These are phyloP conservation scores for Ovis canadensis DNA, from an alignment of 2,113 vertebrate genomes.

Conservation along the genomic window DNA sequence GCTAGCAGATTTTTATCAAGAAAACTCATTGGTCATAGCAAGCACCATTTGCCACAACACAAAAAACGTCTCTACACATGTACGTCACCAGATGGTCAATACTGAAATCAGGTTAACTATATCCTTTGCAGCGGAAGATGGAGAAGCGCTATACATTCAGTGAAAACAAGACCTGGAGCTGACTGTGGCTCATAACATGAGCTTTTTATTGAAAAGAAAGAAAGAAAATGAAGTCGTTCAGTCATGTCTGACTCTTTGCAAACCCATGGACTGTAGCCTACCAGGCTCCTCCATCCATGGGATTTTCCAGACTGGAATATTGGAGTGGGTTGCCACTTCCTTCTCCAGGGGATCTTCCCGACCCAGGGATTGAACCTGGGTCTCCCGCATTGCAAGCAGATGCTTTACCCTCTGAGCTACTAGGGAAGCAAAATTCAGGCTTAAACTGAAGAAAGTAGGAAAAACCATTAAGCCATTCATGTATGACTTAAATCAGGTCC, in stretches of 20 bases:
- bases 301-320: background rate
- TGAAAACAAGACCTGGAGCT: background rate
- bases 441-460: background rate
- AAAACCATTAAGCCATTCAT: background rate
- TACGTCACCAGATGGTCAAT: background rate
- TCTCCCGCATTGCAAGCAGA: background rate
- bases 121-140: background rate
- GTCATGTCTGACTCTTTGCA: background rate
- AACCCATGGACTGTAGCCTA: background rate
- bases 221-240: background rate
- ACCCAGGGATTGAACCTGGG: background rate
- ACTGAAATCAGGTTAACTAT: background rate
- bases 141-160: background rate
- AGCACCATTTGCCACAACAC: background rate
- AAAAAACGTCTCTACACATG: background rate
- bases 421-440: background rate
- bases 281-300: fast-evolving
- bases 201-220: background rate
- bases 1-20: background rate
- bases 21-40: background rate
- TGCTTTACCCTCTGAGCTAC: background rate
- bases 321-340: background rate
- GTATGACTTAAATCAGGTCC: background rate
- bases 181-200: background rate
- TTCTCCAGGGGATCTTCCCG: background rate